A percentile compares a stretch with the other conserved stretches of the same genome.
Evolutionary conservation across 2,113 vertebrate genomes (phyloP).

Genomic region (Chloropsis hardwickii): DNA sequence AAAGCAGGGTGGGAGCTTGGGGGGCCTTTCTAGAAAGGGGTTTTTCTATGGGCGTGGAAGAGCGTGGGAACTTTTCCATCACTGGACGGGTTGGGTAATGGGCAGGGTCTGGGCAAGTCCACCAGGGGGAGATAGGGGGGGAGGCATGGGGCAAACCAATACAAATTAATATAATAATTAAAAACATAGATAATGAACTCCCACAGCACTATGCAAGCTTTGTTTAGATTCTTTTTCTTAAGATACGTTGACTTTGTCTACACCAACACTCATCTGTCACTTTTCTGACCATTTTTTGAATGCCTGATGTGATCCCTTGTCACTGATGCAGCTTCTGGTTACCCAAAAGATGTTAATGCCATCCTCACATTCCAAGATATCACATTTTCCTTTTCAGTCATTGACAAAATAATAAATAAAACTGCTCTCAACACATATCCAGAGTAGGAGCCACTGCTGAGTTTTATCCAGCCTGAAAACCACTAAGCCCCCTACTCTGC

Average conservation of each 20-base stretch:
- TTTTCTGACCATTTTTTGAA: not conserved
- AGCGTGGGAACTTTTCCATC: no score
- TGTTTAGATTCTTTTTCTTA: not conserved
- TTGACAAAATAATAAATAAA: not conserved
- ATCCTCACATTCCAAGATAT: not conserved
- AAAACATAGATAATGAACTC: no score
- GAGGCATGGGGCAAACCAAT: no score
- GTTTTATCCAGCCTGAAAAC: not conserved
- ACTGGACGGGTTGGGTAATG: no score
- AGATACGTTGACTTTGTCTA: not conserved
- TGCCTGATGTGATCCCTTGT: not conserved
- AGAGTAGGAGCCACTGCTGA: not conserved
- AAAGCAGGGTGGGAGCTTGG: no score
- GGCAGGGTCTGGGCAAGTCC: no score
- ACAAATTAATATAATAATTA: no score
- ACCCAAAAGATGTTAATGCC: not conserved
- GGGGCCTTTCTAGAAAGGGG: no score
- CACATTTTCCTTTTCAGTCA: not conserved
- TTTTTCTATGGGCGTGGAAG: no score
- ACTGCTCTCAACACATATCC: not conserved
- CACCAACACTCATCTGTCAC: not conserved
- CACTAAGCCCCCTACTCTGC: not conserved
- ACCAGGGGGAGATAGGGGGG: no score
- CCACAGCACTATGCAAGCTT: not conserved
- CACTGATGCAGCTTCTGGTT: not conserved